These are phyloP conservation scores for Sesia apiformis DNA, from an alignment of 2,888 invertebrate genomes.

Conservation along the genomic window DNA sequence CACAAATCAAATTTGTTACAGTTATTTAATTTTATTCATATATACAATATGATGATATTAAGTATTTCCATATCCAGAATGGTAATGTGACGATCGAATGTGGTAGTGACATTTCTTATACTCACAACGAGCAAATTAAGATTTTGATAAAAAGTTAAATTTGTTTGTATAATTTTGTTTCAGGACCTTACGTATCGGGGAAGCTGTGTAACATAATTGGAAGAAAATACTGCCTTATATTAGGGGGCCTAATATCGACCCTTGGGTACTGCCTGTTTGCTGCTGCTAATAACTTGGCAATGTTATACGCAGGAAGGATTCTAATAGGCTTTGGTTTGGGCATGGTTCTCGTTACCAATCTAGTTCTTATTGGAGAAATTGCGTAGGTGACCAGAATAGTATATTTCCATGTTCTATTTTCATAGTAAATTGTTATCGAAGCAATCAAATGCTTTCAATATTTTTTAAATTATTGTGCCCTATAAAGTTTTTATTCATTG, in stretches of 20 bases:
- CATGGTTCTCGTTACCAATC: not conserved
- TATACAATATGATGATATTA: too few species aligned
- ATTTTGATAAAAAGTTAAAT: not conserved
- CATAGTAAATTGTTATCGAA: too few species aligned
- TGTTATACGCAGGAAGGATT: not conserved
- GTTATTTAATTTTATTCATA: too few species aligned
- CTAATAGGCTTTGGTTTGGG: not conserved
- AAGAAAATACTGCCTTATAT: constrained; percentile 23
- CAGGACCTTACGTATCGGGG: constrained; percentile 26
- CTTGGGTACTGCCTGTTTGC: constrained; percentile 8
- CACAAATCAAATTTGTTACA: too few species aligned
- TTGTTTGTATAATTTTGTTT: constrained; percentile 6
- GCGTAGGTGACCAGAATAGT: not conserved
- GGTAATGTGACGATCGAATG: too few species aligned
- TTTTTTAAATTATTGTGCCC: too few species aligned
- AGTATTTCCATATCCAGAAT: too few species aligned
- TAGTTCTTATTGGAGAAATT: not conserved
- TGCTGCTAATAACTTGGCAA: not conserved
- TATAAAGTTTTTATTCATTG: too few species aligned
- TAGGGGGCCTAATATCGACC: constrained; percentile 21
- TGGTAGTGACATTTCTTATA: too few species aligned
- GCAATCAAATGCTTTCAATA: too few species aligned
- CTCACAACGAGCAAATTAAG: too few species aligned
- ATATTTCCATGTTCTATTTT: too few species aligned
- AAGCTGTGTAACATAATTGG: constrained; percentile 24